Base-by-base conservation (phyloP, 2,113 vertebrate species). In the Notiomystis cincta region DNA sequence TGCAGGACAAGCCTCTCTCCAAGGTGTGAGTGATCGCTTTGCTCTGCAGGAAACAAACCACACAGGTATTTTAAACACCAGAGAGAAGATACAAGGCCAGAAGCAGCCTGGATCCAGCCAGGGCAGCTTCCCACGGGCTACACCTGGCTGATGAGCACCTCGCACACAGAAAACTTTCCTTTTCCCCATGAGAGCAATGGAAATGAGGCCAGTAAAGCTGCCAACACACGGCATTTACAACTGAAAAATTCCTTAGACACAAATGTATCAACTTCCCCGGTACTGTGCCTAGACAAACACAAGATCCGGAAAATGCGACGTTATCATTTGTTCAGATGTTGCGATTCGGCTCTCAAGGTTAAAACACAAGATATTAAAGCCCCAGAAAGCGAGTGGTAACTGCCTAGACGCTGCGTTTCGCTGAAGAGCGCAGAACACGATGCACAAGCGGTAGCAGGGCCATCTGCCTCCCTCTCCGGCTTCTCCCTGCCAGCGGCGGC, bases 291-390 rank as follows among this genome's bases (percentile, higher is more conserved):
- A 17, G 11, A 42, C 25, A 58, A 37, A 47, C 40, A 14, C 17
- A 62, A 2, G 30, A 38, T 8, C 37, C 5, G 2, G 7, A 71
- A 24, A 47, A 11, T 2, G 2, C 1, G 1, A 6, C 28, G 7
- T 10, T 56, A 60, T 3, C 2, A 1, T 13, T 56, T 21, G 15
- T 25, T 38, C 48, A 45, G 15, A 79, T 4, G 16, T 2, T 30
- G 10, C 23, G 47, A 15, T 17, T 50, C 15, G 15, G 23, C 14
- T 44, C 40, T 22, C 10, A 1, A 38, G 9, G 20, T 15, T 75
- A 37, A 54, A 58, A 35, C 7, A 9, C 14, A 6, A 27, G 30
- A 3, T 3, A 23, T 1, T 22, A 37, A 44, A 57, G 25, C 54
- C 24, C 28, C 31, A 18, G 5, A 45, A n/a, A 15, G 19, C 13